phyloP scores from a whole-genome alignment of 2,113 vertebrate species.

The Sinocyclocheilus anophthalmus region DNA sequence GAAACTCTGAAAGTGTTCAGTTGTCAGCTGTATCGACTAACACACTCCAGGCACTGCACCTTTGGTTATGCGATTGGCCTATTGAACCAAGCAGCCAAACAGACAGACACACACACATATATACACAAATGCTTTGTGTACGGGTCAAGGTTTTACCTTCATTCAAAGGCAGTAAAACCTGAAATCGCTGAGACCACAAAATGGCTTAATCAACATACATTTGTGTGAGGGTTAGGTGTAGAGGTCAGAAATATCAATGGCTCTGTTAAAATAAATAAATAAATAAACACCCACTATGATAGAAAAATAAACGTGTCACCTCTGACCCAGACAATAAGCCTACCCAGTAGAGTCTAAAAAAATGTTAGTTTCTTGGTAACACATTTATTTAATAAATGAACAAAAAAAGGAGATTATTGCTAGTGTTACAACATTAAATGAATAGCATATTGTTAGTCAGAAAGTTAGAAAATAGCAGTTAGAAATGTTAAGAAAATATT shows the following conservation, averaged over 20 bases:
- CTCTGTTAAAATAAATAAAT: not conserved
- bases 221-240: not conserved
- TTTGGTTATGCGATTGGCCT: constrained; percentile 16
- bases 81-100: constrained; percentile 28
- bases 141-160: not conserved
- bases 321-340: not conserved
- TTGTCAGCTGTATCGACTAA: constrained; percentile 22
- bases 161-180: not conserved
- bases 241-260: not conserved
- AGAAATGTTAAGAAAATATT: no score
- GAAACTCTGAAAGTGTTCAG: constrained; percentile 8
- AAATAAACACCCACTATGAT: not conserved
- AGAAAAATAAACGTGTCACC: not conserved
- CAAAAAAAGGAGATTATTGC: no score
- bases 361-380: no score
- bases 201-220: not conserved
- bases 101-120: not conserved
- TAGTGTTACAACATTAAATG: no score
- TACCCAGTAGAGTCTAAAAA: not conserved
- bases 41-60: not conserved
- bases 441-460: no score
- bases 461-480: no score
- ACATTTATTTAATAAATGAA: no score
- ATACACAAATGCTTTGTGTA: not conserved
- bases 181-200: not conserved